Evolutionary conservation across 2,797 vertebrate genomes (phyloP).

Genomic region (Parambassis ranga): DNA sequence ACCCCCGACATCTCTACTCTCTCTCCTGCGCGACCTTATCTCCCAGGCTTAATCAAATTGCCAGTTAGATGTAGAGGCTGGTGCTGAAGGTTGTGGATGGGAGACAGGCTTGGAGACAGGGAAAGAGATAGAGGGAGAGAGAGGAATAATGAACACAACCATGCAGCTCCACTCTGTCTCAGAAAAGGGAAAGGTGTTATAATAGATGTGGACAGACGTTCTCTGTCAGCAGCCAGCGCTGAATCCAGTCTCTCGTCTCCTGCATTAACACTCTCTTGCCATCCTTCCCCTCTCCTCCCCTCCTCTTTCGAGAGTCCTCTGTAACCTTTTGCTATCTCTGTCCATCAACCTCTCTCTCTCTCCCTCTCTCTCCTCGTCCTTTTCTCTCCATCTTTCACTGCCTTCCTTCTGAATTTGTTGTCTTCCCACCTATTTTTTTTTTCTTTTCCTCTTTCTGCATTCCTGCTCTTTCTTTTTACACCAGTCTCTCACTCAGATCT

Average conservation of each 20-base stretch:
- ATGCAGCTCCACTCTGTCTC: slow-evolving; percentile 30
- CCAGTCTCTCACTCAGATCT: slow-evolving; percentile 70
- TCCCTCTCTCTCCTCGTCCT: slow-evolving; percentile 15
- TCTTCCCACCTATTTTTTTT: slow-evolving; percentile 11
- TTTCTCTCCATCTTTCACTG: slow-evolving; percentile 24
- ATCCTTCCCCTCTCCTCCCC: neutral
- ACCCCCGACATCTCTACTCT: slow-evolving; percentile 7
- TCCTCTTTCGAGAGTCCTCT: slow-evolving; percentile 21
- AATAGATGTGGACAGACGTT: slow-evolving; percentile 75
- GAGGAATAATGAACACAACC: slow-evolving; percentile 58
- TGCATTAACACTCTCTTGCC: slow-evolving; percentile 50
- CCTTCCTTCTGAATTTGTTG: slow-evolving; percentile 27
- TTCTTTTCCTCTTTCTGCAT: neutral
- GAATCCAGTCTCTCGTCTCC: slow-evolving; percentile 68
- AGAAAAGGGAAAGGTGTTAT: slow-evolving; percentile 64
- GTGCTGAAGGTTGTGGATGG: slow-evolving; percentile 56
- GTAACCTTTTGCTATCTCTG: slow-evolving; percentile 53
- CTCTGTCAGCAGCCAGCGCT: slow-evolving; percentile 65
- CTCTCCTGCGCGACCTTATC: slow-evolving; percentile 67
- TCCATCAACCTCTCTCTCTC: slow-evolving; percentile 21
- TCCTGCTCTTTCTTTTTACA: slow-evolving; percentile 30
- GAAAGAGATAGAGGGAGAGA: slow-evolving; percentile 23
- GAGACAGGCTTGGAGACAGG: slow-evolving; percentile 28
- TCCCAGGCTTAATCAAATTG: slow-evolving; percentile 75
- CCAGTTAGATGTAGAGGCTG: slow-evolving; percentile 63